Conservation (phyloP, 2,113 vertebrate genomes). For the Zosterops borbonicus region DNA sequence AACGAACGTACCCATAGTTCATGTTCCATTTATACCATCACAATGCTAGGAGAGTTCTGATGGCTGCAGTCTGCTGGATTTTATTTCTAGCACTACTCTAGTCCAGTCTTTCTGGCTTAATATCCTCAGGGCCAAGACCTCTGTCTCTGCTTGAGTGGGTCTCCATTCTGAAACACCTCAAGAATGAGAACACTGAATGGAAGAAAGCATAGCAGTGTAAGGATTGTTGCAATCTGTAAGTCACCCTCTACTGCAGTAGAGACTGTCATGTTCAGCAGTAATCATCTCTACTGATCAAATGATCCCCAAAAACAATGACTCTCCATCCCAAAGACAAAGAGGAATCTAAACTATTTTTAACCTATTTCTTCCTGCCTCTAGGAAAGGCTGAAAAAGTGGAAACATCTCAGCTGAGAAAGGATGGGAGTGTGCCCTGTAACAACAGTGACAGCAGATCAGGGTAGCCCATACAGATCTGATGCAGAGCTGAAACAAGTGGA, state of each 20-base stretch:
- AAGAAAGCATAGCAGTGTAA: neutral
- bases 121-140: neutral
- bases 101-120: neutral
- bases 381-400: neutral
- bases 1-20: neutral
- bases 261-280: neutral
- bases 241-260: neutral
- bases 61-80: neutral
- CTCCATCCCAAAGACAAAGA: neutral
- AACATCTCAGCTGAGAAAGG: neutral
- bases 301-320: neutral
- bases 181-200: neutral
- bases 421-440: neutral
- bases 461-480: neutral
- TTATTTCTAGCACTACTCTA: neutral
- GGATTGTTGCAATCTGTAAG: neutral
- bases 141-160: neutral
- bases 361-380: neutral
- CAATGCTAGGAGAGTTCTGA: neutral
- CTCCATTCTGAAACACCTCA: neutral
- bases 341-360: neutral
- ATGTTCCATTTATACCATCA: neutral
- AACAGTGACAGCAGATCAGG: neutral
- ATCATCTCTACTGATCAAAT: neutral
- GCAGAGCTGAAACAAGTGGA: neutral